Evolutionary conservation across 2,113 vertebrate species (phyloP).

Genomic region (Podiceps cristatus): DNA sequence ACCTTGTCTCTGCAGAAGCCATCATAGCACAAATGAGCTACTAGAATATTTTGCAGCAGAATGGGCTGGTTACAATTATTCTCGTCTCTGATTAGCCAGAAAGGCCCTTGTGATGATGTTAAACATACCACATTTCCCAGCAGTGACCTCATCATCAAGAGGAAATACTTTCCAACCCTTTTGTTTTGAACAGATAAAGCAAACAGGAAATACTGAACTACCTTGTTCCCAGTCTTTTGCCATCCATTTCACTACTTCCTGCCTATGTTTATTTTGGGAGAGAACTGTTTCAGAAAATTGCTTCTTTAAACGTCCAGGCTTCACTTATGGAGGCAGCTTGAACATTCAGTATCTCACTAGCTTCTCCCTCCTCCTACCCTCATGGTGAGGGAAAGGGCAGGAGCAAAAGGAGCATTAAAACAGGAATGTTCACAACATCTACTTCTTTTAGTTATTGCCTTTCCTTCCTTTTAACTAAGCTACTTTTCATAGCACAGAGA

Average conservation of each 20-base stretch:
- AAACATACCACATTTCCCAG: background rate
- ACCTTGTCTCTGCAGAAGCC: background rate
- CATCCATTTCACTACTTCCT: background rate
- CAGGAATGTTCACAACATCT: background rate
- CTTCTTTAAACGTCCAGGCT: background rate
- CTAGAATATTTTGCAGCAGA: background rate
- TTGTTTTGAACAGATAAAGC: background rate
- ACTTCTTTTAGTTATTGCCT: background rate
- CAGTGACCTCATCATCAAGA: background rate
- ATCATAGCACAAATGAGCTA: background rate
- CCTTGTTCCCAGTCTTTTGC: background rate
- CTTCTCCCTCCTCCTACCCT: background rate
- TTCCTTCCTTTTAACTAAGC: background rate
- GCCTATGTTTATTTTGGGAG: background rate
- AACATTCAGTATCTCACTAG: background rate
- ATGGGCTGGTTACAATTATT: background rate
- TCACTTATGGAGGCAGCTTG: fast-evolving
- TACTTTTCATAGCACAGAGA: background rate
- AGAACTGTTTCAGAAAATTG: background rate
- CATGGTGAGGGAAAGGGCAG: background rate
- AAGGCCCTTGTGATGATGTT: background rate
- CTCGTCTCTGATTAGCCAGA: background rate
- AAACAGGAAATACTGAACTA: conserved; percentile 1
- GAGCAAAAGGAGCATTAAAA: background rate
- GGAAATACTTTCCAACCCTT: conserved; percentile 29